Base-by-base conservation (phyloP, 2,113 vertebrate genomes). In the Grus americana region DNA sequence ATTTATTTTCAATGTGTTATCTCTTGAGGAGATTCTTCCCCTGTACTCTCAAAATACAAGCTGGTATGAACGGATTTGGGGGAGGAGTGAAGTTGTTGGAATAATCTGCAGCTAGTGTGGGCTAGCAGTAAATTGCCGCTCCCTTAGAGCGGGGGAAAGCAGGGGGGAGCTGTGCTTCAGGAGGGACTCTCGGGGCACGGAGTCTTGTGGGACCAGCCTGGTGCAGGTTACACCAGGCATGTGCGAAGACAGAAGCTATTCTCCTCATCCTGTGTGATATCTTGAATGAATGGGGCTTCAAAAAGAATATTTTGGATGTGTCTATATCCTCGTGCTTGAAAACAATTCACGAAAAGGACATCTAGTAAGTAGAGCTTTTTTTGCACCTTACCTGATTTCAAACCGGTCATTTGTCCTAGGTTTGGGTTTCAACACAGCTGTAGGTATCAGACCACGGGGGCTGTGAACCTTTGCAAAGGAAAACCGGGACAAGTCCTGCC, bases 1-100 rank as follows among this genome's bases (percentile, higher is more conserved):
- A 95, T 97, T 97, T 98, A 96, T 96, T 97, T 97, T 96, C 91
- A 86, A 79, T 49, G 86, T 93, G 91, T 90, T 96, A 93, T 96
- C 95, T 97, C 94, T 96, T 95, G 93, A 95, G 97, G 89, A 95
- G 92, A 89, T 95, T 96, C 95, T 97, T 97, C 88, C 78, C 91
- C 73, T 93, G 58, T 92, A 44, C 54, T 79, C 92, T 95, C 91
- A 94, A 95, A 95, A 93, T 96, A 95, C 89, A 97, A 96, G 91
- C 94, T 94, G 91, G 58, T 95, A 92, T 93, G 93, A 95, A 87
- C 4, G 87, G 90, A 90, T 94, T 50, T 95, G 93, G 94, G 87
- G 93, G 92, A 93, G 92, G 91, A 95, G 74, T 90, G 91, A 95
- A 87, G 89, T 82, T 58, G 85, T 66, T 66, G 87, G 81, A 94